phyloP scores from a whole-genome alignment of 1,140 invertebrate species.

The Leguminivora glycinivorella region DNA sequence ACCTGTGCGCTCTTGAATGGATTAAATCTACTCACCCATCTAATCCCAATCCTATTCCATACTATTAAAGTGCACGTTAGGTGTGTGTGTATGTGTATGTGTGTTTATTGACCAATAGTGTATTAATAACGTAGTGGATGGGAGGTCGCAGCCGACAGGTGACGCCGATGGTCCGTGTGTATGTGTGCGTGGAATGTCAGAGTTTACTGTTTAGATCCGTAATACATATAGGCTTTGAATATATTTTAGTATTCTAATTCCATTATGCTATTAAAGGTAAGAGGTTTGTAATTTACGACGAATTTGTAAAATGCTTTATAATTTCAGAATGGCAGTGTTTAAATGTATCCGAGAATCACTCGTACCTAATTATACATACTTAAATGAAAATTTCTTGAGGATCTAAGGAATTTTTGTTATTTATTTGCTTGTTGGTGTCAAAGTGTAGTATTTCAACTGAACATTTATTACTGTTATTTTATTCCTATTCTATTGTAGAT shows the following conservation, averaged over 20 bases:
- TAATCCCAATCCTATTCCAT: constrained; percentile 43
- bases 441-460: background rate
- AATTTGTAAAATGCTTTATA: background rate
- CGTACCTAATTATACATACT: background rate
- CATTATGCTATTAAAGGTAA: background rate
- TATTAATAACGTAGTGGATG: constrained; percentile 62
- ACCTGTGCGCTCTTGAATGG: constrained; percentile 41
- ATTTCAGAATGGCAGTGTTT: background rate
- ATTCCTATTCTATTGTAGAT: no score
- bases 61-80: constrained; percentile 41
- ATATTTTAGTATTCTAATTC: constrained; percentile 30
- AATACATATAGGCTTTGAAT: constrained; percentile 34
- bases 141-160: constrained; percentile 68
- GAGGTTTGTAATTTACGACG: background rate
- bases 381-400: no score
- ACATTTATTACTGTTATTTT: no score
- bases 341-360: background rate
- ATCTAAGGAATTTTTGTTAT: background rate
- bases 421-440: background rate
- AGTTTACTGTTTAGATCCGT: constrained; percentile 52
- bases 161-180: constrained; percentile 55
- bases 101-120: constrained; percentile 65
- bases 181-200: constrained; percentile 62
- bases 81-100: constrained; percentile 38
- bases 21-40: constrained; percentile 32